Base-by-base conservation (phyloP, 2,113 vertebrate species). In the Stegostoma tigrinum region DNA sequence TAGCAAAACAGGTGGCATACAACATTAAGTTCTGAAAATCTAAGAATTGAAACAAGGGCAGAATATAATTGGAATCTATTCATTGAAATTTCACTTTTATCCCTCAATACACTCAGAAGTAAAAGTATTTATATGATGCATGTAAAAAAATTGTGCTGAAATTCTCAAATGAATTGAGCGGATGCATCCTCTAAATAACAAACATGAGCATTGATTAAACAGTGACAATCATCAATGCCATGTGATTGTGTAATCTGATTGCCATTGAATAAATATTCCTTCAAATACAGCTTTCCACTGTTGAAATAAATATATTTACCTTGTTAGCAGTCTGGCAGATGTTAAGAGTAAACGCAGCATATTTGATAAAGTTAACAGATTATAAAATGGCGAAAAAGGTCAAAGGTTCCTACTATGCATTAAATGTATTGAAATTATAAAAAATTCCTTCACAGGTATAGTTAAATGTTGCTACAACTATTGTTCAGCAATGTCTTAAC, bases 51-150 rank as follows among this genome's bases (percentile, higher is more conserved):
- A 66, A 67, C 34, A 83, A 83, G 75, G 55, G 30, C 55, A 21
- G 15, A 93, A 93, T 34, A n/a, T 90, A 66, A 91, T 93, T 93
- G 55, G 89, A 93, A 93, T 8, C 89, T 45, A 83, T 83, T 83
- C 80, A 83, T 83, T 38, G n/a, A n/a, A 93, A 66, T 42, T 66
- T 93, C 67, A 64, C 38, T 67, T 93, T 93, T 93, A 38, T 19
- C 89, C 17, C 34, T 93, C 89, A 93, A 61, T 38, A n/a, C 61
- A 24, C 23, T 61, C 61, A 91, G n/a, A 21, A 91, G 55, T 91
- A 64, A 66, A 93, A 93, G 34, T 38, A 66, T 91, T 91, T 64
- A 64, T 23, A 67, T 66, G n/a, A n/a, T 12, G 55, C 55, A 61
- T 61, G 55, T 61, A n/a, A 93, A n/a, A 61, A 66, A 21, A 38